These are phyloP conservation scores for Drosophila fuyamai DNA, from an alignment of 1,140 invertebrate species.

Conservation along the genomic window DNA sequence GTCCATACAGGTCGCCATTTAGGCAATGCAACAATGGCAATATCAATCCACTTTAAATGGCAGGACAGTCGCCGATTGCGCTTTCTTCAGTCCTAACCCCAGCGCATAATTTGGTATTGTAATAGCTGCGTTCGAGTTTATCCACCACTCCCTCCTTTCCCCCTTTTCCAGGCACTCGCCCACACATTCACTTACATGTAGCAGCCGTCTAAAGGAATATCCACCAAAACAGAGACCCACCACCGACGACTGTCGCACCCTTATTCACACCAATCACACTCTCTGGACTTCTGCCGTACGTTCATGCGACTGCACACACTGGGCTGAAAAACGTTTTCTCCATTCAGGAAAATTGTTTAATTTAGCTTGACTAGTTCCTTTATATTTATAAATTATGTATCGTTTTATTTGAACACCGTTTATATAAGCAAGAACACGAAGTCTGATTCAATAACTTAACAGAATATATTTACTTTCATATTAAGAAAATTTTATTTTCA, in stretches of 20 bases:
- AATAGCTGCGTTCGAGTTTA: conserved; percentile 53
- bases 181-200: conserved; percentile 46
- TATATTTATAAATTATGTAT: too few species aligned
- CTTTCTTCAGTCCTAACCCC: conserved; percentile 35
- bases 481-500: not conserved
- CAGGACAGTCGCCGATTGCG: conserved; percentile 37
- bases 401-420: too few species aligned
- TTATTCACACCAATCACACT: conserved; percentile 8
- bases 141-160: conserved; percentile 18
- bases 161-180: conserved; percentile 2
- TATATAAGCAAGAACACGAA: too few species aligned
- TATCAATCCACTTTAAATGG: not conserved
- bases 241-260: conserved; percentile 36
- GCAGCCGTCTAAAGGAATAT: conserved; percentile 26
- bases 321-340: not conserved
- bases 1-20: not conserved
- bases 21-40: conserved; percentile 11
- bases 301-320: conserved; percentile 27
- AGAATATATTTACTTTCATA: not conserved
- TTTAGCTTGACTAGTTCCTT: too few species aligned
- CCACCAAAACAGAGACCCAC: conserved; percentile 46
- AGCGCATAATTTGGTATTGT: conserved; percentile 41
- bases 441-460: not conserved
- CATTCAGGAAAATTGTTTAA: too few species aligned
- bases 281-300: conserved; percentile 11